phyloP scores from a whole-genome alignment of 2,797 vertebrate species.

The Momotus momota region DNA sequence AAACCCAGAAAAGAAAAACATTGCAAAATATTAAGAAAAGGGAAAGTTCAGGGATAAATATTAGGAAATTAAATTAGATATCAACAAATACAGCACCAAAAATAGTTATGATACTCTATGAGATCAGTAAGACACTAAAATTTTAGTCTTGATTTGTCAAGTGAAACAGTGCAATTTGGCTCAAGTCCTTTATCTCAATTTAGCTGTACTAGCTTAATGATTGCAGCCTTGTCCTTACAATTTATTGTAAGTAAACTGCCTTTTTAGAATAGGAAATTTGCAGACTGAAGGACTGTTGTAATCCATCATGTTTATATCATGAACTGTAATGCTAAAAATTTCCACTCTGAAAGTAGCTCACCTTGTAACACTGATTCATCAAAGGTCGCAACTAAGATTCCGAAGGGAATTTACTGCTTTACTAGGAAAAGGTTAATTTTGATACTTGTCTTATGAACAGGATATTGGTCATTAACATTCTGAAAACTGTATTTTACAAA shows the following conservation, averaged over 20 bases:
- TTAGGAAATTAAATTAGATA: not conserved
- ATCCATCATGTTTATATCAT: not conserved
- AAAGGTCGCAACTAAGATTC: not conserved
- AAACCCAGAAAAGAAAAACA: not conserved
- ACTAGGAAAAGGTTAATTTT: not conserved
- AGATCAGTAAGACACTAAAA: not conserved
- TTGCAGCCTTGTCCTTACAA: not conserved
- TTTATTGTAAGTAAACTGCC: not conserved
- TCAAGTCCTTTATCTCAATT: constrained; percentile 9
- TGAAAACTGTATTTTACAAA: not conserved
- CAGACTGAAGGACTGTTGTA: not conserved
- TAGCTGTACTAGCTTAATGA: not conserved
- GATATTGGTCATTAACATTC: not conserved
- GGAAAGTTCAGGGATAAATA: not conserved
- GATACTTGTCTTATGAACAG: not conserved
- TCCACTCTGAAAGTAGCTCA: not conserved
- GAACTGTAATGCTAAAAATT: not conserved
- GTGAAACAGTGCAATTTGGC: not conserved
- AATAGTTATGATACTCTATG: not conserved
- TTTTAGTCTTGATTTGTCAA: not conserved
- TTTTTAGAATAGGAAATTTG: constrained; percentile 1
- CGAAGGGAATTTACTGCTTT: not conserved
- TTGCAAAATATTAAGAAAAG: not conserved
- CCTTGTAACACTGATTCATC: not conserved
- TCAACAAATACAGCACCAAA: not conserved